These are phyloP conservation scores for Sylvia atricapilla DNA, from an alignment of 2,113 vertebrate genomes.

Conservation along the genomic window DNA sequence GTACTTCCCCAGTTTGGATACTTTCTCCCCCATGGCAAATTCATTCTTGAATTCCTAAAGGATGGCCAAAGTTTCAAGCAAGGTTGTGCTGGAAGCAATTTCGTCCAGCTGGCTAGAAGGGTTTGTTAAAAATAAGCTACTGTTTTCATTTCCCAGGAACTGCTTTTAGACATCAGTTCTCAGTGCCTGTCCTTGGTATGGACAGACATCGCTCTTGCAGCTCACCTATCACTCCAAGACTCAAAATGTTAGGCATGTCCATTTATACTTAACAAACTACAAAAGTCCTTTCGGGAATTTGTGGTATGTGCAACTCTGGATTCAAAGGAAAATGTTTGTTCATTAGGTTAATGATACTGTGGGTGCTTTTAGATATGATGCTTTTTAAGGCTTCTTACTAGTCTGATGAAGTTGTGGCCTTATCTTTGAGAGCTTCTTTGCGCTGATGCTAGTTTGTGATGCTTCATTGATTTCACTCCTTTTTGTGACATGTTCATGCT, in stretches of 20 bases:
- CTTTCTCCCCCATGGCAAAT: neutral
- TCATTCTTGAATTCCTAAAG: neutral
- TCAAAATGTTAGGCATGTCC: neutral
- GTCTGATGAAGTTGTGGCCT: neutral
- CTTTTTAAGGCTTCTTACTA: neutral
- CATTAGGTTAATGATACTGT: neutral
- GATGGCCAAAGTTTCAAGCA: neutral
- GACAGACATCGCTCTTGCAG: neutral
- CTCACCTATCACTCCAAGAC: neutral
- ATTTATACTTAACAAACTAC: neutral
- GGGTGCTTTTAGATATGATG: neutral
- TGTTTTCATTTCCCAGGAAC: neutral
- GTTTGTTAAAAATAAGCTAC: neutral
- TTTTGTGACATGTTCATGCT: neutral
- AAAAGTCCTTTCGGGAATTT: neutral
- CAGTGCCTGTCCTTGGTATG: neutral
- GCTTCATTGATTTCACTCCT: neutral
- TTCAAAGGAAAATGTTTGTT: neutral
- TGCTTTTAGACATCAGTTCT: neutral
- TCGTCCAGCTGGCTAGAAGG: neutral
- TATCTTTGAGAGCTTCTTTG: neutral
- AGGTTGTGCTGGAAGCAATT: neutral
- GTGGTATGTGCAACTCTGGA: neutral
- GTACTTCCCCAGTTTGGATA: neutral
- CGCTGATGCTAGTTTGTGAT: neutral